Percentiles rank a stretch among this genome's conserved stretches.
These are phyloP conservation scores for Imbricaverruca yamaguchii DNA, from an alignment of 2,888 invertebrate species.

Conservation along the genomic window DNA sequence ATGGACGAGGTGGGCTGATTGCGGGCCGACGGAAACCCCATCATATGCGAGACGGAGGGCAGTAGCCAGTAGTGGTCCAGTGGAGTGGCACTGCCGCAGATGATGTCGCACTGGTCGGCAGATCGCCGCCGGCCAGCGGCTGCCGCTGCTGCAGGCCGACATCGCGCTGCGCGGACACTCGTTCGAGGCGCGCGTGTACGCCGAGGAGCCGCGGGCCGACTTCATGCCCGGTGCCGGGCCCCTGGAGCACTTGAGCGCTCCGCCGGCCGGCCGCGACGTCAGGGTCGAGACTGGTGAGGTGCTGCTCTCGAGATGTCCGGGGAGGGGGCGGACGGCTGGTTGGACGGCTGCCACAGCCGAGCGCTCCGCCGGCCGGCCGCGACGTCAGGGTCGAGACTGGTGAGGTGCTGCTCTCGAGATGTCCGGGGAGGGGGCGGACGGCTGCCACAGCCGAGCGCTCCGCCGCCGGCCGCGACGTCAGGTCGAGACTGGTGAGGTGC, in stretches of 20 bases:
- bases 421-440: too few relatives aligned
- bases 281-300: slow-evolving; percentile 29
- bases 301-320: too few relatives aligned
- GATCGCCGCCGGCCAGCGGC: slow-evolving; percentile 76
- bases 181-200: slow-evolving; percentile 94
- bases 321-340: too few relatives aligned
- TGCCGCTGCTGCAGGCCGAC: slow-evolving; percentile 73
- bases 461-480: too few relatives aligned
- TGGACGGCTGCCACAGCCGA: slow-evolving; percentile 45
- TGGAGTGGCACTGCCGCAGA: too few relatives aligned
- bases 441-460: too few relatives aligned
- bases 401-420: too few relatives aligned
- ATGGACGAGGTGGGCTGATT: too few relatives aligned
- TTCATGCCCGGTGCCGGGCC: slow-evolving; percentile 93
- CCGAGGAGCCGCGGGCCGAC: slow-evolving; percentile 63
- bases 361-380: too few relatives aligned
- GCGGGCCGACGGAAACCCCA: too few relatives aligned
- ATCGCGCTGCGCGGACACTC: slow-evolving; percentile 75
- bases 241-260: slow-evolving; percentile 65
- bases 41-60: too few relatives aligned
- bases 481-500: neutral
- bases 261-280: slow-evolving; percentile 40
- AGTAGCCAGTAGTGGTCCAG: too few relatives aligned
- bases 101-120: slow-evolving; percentile 32
- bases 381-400: neutral